Base-by-base conservation (phyloP, 2,797 vertebrate genomes). In the Sebastes elongatus region DNA sequence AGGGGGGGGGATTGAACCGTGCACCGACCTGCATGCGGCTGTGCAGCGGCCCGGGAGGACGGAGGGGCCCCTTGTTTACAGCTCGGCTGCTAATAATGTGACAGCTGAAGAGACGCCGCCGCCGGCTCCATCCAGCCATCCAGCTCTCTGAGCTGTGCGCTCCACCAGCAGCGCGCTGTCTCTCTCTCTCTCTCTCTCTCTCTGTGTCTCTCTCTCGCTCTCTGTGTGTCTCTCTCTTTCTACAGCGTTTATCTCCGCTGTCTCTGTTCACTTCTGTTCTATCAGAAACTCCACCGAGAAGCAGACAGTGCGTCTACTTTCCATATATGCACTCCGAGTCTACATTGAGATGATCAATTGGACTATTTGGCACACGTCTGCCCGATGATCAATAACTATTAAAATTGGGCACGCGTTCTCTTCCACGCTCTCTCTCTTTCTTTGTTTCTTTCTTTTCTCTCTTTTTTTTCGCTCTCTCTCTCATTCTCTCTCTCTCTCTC, bases 11-110 rank as follows among this genome's bases (percentile, higher is more conserved):
- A 94, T 94, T 96, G 96, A 96, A 96, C 96, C 96, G 95, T 86
- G 85, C 89, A 89, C 89, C 91, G 88, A 93, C 96, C 96, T 96
- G 96, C 94, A 95, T 96, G 96, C 96, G 96, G 83, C 96, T 97
- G 95, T 95, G 95, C 91, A 96, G 95, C 93, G 82, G 90, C 88
- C 91, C 89, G 91, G 94, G 94, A 94, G 94, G 93, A 95, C 94
- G 93, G 92, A 75, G 86, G 94, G 96, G 79, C 85, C 95, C 94
- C 96, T 97, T 94, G 96, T 97, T 97, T 97, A 97, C 97, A 95
- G 95, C 95, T 90, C 96, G 82, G 76, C 92, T 91, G 95, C 96
- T 96, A 96, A 97, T 97, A 97, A 97, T 96, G 96, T 96, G 97
- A 97, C 97, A 97, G 97, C 96, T 97, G 97, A 97, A 69, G 83